phyloP scores from a whole-genome alignment of 2,888 invertebrate genomes.

The Lycia hirtaria region DNA sequence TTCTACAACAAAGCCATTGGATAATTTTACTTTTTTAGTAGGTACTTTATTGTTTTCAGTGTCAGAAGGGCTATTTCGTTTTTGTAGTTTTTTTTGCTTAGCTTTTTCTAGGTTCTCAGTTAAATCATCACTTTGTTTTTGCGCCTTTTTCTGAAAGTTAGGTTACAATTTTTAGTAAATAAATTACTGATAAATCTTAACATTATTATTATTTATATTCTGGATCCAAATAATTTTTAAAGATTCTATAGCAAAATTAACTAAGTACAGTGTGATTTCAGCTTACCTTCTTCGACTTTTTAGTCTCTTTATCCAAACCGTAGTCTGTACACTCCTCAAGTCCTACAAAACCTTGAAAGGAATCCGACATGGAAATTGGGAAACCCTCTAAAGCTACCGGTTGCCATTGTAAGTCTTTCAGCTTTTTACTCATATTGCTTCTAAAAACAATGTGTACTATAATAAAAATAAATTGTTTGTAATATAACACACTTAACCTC shows the following conservation, averaged over 20 bases:
- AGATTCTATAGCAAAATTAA: not conserved
- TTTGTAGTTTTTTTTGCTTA: conserved; percentile 41
- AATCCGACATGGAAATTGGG: conserved; percentile 64
- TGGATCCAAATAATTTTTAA: too few species aligned
- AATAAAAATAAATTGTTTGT: not conserved
- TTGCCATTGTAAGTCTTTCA: conserved; percentile 85
- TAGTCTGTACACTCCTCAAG: conserved; percentile 92
- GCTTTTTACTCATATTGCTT: conserved; percentile 67
- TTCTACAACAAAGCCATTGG: conserved; percentile 75
- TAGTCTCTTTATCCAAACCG: conserved; percentile 78
- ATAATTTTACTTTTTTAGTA: conserved; percentile 59
- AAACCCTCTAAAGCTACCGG: conserved; percentile 87
- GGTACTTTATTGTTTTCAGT: conserved; percentile 35
- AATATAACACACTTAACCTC: conserved; percentile 7
- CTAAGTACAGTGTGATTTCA: not conserved
- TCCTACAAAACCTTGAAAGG: conserved; percentile 89
- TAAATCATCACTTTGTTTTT: conserved; percentile 7
- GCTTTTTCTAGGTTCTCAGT: conserved; percentile 41
- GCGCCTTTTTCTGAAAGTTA: conserved; percentile 49
- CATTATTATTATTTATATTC: too few species aligned
- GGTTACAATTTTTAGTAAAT: not conserved
- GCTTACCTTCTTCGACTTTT: conserved; percentile 66
- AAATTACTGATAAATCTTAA: too few species aligned
- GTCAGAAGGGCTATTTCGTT: conserved; percentile 52
- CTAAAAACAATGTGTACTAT: not conserved